phyloP scores from a whole-genome alignment of 1,140 invertebrate species.

The Tetramorium parvispinum region DNA sequence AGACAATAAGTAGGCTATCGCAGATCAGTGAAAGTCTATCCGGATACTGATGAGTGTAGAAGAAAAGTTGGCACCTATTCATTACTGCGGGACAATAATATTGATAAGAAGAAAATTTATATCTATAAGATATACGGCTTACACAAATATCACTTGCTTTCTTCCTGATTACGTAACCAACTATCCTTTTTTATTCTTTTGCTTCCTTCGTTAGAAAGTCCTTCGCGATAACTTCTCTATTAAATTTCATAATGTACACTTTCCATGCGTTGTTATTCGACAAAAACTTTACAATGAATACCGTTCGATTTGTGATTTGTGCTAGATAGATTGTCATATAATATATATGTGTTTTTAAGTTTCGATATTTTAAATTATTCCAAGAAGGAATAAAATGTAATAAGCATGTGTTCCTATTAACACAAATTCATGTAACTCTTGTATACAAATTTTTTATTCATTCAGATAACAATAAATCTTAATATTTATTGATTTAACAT shows the following conservation, averaged over 20 bases:
- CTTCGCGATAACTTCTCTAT: not conserved
- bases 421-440: not conserved
- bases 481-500: not conserved
- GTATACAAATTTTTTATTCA: not conserved
- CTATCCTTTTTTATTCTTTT: not conserved
- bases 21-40: conserved; percentile 55
- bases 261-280: conserved; percentile 4
- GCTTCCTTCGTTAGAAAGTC: not conserved
- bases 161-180: not conserved
- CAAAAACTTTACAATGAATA: not conserved
- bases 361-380: not conserved
- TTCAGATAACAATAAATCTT: not conserved
- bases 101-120: conserved; percentile 10
- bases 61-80: conserved; percentile 17
- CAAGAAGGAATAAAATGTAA: not conserved
- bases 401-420: too few relatives aligned
- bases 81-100: conserved; percentile 27
- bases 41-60: conserved; percentile 25
- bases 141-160: not conserved
- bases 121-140: not conserved
- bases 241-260: conserved; percentile 50
- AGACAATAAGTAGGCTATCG: conserved; percentile 43
- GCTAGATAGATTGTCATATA: too few relatives aligned
- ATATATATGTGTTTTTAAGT: not conserved
- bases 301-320: not conserved